These are phyloP conservation scores for Poecilia latipinna DNA, from an alignment of 2,113 vertebrate genomes.

Conservation along the genomic window DNA sequence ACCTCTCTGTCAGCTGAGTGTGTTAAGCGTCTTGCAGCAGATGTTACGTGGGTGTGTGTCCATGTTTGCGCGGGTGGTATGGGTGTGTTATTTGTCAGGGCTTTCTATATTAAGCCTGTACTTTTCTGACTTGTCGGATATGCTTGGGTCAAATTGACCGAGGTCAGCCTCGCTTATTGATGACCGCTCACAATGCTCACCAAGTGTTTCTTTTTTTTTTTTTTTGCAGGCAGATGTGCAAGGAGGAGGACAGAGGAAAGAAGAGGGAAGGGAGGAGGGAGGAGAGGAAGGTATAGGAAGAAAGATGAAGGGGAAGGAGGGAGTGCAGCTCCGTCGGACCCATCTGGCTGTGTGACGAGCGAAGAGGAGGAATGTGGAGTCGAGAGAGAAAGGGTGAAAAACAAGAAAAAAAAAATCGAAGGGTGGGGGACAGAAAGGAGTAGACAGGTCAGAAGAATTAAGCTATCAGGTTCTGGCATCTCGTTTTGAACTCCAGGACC, in stretches of 20 bases:
- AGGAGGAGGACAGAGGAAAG: slow-evolving; percentile 45
- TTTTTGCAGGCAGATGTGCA: slow-evolving; percentile 45
- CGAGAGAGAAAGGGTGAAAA: slow-evolving; percentile 47
- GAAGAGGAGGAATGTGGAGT: slow-evolving; percentile 56
- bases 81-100: slow-evolving; percentile 25
- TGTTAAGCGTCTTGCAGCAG: slow-evolving; percentile 32
- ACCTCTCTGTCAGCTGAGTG: slow-evolving; percentile 21
- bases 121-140: slow-evolving; percentile 50
- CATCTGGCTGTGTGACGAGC: slow-evolving; percentile 43
- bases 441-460: slow-evolving; percentile 33
- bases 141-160: slow-evolving; percentile 70
- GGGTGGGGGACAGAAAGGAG: slow-evolving; percentile 25
- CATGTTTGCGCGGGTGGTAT: slow-evolving; percentile 13
- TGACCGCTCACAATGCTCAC: slow-evolving; percentile 36
- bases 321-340: slow-evolving; percentile 45
- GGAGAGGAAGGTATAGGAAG: slow-evolving; percentile 41
- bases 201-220: neutral
- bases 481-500: slow-evolving; percentile 52
- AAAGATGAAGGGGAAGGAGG: slow-evolving; percentile 51
- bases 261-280: slow-evolving; percentile 46
- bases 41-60: slow-evolving; percentile 41
- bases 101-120: slow-evolving; percentile 50
- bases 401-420: slow-evolving; percentile 41
- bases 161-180: slow-evolving; percentile 58
- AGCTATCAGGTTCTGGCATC: slow-evolving; percentile 50